A percentile compares a stretch with the other conserved stretches of the same genome.
Conservation (phyloP, 2,797 vertebrate genomes). For the Scarus forsteni region DNA sequence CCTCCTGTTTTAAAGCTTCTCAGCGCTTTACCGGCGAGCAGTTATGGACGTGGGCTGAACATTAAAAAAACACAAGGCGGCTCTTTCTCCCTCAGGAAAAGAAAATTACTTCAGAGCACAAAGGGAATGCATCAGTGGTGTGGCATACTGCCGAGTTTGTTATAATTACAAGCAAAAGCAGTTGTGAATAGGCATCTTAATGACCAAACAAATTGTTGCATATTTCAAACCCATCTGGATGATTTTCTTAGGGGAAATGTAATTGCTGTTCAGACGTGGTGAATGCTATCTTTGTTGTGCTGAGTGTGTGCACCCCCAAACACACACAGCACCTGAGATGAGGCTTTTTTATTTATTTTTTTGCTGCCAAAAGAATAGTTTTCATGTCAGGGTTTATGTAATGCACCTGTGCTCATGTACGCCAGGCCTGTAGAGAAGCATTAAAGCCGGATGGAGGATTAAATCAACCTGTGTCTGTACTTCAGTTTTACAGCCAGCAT, state of each 20-base stretch:
- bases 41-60: conserved; percentile 66
- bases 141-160: conserved; percentile 73
- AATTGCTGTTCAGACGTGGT: conserved; percentile 77
- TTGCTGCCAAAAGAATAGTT: conserved; percentile 1
- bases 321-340: conserved; percentile 36
- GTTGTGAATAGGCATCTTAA: conserved; percentile 79
- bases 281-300: conserved; percentile 58
- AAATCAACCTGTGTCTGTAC: neutral
- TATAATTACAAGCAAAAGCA: conserved; percentile 82
- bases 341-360: conserved; percentile 11
- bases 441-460: neutral
- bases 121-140: conserved; percentile 72
- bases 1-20: conserved; percentile 53
- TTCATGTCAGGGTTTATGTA: conserved; percentile 16
- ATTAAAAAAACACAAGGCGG: conserved; percentile 63
- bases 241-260: conserved; percentile 77
- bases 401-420: conserved; percentile 15
- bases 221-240: conserved; percentile 83
- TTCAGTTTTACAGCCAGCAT: neutral
- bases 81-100: conserved; percentile 50
- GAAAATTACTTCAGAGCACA: conserved; percentile 77
- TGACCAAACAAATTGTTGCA: conserved; percentile 83
- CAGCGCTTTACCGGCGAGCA: conserved; percentile 38
- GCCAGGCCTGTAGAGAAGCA: neutral
- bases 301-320: neutral